Evolutionary conservation across 2,797 vertebrate species (phyloP).

Genomic region (Lepilemur septentrionalis): DNA sequence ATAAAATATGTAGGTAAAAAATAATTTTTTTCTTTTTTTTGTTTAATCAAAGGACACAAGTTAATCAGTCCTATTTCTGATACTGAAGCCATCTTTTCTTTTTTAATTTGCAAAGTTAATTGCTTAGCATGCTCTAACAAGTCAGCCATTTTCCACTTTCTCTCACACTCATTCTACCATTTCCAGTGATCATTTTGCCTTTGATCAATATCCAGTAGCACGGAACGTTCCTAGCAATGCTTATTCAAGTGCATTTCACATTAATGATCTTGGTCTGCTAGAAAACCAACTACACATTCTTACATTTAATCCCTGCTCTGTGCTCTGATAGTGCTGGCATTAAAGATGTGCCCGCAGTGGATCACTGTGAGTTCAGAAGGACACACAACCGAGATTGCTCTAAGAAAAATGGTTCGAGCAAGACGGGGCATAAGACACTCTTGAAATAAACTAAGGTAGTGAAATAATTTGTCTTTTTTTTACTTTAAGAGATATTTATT

Average conservation of each 20-base stretch:
- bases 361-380: background rate
- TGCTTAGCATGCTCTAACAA: background rate
- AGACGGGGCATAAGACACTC: background rate
- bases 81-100: background rate
- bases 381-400: background rate
- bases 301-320: background rate
- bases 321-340: background rate
- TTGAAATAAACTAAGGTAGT: background rate
- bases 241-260: background rate
- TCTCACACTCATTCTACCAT: background rate
- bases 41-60: background rate
- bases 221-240: background rate
- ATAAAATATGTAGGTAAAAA: background rate
- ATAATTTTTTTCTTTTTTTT: background rate
- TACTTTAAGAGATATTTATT: background rate
- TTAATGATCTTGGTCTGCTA: background rate
- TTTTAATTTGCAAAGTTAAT: conserved; percentile 1
- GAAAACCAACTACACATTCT: background rate
- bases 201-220: background rate
- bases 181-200: background rate
- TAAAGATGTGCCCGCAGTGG: background rate
- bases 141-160: background rate
- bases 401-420: background rate
- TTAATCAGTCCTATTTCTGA: background rate
- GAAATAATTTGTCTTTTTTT: background rate